phyloP scores from a whole-genome alignment of 1,140 invertebrate genomes.

The Ylistrum balloti region DNA sequence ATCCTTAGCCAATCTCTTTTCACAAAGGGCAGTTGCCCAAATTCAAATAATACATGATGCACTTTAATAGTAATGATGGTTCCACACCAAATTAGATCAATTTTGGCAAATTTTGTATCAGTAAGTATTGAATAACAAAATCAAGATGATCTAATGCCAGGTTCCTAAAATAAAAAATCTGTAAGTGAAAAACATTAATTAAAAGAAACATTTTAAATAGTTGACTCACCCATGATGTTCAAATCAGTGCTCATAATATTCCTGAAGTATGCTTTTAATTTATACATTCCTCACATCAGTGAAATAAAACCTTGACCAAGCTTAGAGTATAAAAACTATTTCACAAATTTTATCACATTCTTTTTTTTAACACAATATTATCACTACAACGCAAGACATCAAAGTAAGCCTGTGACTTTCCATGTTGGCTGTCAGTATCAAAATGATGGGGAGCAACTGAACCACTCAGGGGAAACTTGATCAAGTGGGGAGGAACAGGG shows the following conservation, averaged over 20 bases:
- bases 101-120: too few species aligned
- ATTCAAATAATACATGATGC: too few species aligned
- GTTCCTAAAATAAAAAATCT: too few species aligned
- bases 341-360: background rate
- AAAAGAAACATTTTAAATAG: too few species aligned
- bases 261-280: background rate
- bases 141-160: too few species aligned
- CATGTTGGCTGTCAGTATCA: background rate
- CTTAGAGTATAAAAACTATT: background rate
- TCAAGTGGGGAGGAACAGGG: constrained; percentile 36
- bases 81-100: too few species aligned
- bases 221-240: background rate
- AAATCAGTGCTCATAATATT: background rate
- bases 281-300: background rate
- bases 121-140: too few species aligned
- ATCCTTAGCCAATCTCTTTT: too few species aligned
- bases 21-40: too few species aligned
- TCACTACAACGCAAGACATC: background rate
- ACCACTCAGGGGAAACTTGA: constrained; percentile 2
- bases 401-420: background rate
- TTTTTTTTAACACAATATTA: background rate
- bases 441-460: constrained; percentile 30
- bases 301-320: background rate
- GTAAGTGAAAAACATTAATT: too few species aligned
- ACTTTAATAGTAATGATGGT: too few species aligned